These are phyloP conservation scores for Sebastes fasciatus DNA, from an alignment of 2,113 vertebrate species.

Conservation along the genomic window DNA sequence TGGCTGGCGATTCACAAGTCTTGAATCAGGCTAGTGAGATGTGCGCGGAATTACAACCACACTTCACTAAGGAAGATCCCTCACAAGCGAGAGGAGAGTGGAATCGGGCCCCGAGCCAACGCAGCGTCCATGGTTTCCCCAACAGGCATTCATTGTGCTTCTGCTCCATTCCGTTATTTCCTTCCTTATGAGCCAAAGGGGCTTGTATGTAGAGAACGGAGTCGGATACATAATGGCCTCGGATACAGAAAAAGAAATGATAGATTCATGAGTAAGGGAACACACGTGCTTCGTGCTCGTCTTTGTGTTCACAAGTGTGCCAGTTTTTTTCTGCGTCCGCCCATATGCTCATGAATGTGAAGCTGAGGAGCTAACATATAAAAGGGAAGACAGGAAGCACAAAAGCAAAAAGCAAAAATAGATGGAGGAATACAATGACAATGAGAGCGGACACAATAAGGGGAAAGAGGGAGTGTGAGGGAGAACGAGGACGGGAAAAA, in stretches of 20 bases:
- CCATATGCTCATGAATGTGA: constrained; percentile 53
- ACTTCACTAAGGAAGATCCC: constrained; percentile 66
- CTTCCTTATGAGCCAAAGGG: constrained; percentile 64
- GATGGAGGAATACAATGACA: constrained; percentile 59
- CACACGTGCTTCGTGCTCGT: constrained; percentile 33
- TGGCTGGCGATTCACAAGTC: constrained; percentile 56
- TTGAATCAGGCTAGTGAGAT: constrained; percentile 60
- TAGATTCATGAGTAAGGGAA: constrained; percentile 37
- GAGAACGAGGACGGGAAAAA: constrained; percentile 21
- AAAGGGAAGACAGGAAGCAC: constrained; percentile 37
- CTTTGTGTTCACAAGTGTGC: constrained; percentile 56
- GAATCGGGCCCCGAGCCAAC: constrained; percentile 62
- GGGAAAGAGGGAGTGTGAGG: constrained; percentile 12
- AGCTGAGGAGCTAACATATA: constrained; percentile 35
- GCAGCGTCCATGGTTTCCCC: constrained; percentile 60
- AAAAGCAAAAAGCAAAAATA: constrained; percentile 63
- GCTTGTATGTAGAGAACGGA: constrained; percentile 43
- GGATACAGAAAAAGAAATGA: constrained; percentile 53
- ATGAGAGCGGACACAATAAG: constrained; percentile 39
- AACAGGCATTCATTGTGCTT: constrained; percentile 66
- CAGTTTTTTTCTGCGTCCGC: constrained; percentile 46
- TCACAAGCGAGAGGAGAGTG: constrained; percentile 43
- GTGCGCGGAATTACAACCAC: constrained; percentile 74
- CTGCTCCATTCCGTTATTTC: constrained; percentile 50
- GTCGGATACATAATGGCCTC: constrained; percentile 39